Conservation (phyloP, 2,797 vertebrate species). For the Synanceia verrucosa region DNA sequence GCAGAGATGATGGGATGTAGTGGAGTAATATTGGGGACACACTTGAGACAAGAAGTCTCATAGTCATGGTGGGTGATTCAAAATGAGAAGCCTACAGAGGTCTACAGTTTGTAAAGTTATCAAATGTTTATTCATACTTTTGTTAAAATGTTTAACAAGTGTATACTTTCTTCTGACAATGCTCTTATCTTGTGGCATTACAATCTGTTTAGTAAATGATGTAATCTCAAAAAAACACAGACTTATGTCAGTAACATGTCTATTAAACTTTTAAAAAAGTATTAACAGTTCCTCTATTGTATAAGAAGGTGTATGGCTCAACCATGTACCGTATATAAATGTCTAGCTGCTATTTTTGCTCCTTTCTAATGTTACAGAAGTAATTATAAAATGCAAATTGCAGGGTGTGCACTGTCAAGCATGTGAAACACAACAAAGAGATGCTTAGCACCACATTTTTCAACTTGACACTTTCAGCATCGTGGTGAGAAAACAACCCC, state of each 20-base stretch:
- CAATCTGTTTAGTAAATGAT: conserved; percentile 52
- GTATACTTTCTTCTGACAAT: conserved; percentile 39
- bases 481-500: conserved; percentile 41
- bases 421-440: conserved; percentile 74
- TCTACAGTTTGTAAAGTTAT: conserved; percentile 45
- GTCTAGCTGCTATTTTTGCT: conserved; percentile 54
- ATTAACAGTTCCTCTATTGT: conserved; percentile 41
- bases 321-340: conserved; percentile 62
- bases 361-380: conserved; percentile 73
- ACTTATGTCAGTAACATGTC: conserved; percentile 29
- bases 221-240: conserved; percentile 59
- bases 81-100: conserved; percentile 37
- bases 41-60: background rate
- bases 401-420: conserved; percentile 76
- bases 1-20: conserved; percentile 15
- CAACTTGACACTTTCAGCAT: conserved; percentile 69
- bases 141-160: conserved; percentile 62
- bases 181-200: conserved; percentile 29
- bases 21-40: background rate
- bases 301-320: conserved; percentile 49
- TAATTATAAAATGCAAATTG: conserved; percentile 85
- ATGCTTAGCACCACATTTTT: conserved; percentile 72
- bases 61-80: conserved; percentile 11
- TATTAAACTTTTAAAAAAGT: conserved; percentile 51
- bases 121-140: conserved; percentile 68